Evolutionary conservation across 2,888 invertebrate species (phyloP).

Genomic region (Sphaeridia pumilis): DNA sequence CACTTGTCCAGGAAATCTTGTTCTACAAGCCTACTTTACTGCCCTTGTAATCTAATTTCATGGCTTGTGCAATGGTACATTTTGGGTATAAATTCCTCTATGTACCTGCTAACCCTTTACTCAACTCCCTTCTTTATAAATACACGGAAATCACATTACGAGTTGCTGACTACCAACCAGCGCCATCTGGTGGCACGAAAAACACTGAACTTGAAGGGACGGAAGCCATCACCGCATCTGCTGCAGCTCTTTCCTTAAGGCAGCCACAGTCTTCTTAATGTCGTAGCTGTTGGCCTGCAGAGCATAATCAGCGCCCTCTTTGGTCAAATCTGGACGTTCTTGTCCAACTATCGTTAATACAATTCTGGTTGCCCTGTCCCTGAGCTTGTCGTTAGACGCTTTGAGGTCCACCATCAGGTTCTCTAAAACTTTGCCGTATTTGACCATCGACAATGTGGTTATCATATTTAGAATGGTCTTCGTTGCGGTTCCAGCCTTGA

Average conservation of each 20-base stretch:
- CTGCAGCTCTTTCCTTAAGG: neutral
- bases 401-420: slow-evolving; percentile 33
- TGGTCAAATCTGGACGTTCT: slow-evolving; percentile 7
- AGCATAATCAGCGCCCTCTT: slow-evolving; percentile 16
- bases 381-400: slow-evolving; percentile 31
- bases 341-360: slow-evolving; percentile 24
- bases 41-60: too few species aligned
- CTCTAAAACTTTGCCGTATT: slow-evolving; percentile 33
- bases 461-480: slow-evolving; percentile 33
- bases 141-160: too few species aligned
- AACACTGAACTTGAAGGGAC: too few species aligned
- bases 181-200: too few species aligned
- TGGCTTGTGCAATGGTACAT: too few species aligned
- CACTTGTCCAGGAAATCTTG: too few species aligned
- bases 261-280: slow-evolving; percentile 25
- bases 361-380: slow-evolving; percentile 30
- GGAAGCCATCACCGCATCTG: neutral
- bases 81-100: too few species aligned
- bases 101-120: too few species aligned
- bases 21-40: too few species aligned
- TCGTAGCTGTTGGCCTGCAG: slow-evolving; percentile 27
- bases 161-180: too few species aligned
- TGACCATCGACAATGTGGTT: slow-evolving; percentile 32
- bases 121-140: too few species aligned
- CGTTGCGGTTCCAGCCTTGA: slow-evolving; percentile 34